A percentile compares a stretch with the other conserved stretches of the same genome.
Evolutionary conservation across 2,888 invertebrate species (phyloP).

Genomic region (Psococerastis gibbosa): DNA sequence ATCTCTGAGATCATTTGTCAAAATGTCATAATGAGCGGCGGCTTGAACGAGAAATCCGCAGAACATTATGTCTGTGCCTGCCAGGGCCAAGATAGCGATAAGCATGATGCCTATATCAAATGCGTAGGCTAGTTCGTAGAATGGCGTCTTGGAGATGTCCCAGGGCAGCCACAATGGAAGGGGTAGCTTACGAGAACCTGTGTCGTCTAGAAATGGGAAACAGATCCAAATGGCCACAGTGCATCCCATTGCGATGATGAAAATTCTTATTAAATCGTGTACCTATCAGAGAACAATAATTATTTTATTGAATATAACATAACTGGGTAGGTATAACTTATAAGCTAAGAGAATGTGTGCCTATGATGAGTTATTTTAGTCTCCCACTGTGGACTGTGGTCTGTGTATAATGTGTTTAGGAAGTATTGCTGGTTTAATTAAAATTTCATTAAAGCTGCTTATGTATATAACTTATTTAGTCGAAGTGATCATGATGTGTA

Average conservation of each 20-base stretch:
- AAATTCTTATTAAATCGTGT: background rate
- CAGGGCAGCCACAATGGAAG: background rate
- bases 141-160: background rate
- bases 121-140: background rate
- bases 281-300: too few species aligned
- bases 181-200: background rate
- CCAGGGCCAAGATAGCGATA: background rate
- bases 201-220: background rate
- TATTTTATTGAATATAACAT: background rate
- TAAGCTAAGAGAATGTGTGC: too few species aligned
- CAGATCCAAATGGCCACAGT: background rate
- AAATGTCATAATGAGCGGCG: background rate
- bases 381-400: too few species aligned
- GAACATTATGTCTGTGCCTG: background rate
- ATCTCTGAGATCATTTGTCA: background rate
- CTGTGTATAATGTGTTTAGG: too few species aligned
- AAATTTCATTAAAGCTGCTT: too few species aligned
- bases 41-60: background rate
- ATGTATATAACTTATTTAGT: too few species aligned
- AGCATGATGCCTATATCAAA: background rate
- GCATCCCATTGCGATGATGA: background rate
- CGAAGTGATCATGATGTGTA: too few species aligned
- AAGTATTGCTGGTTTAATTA: too few species aligned
- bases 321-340: too few species aligned
- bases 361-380: too few species aligned